These are phyloP conservation scores for Paratrypauchen microcephalus DNA, from an alignment of 2,797 vertebrate species.

Conservation along the genomic window DNA sequence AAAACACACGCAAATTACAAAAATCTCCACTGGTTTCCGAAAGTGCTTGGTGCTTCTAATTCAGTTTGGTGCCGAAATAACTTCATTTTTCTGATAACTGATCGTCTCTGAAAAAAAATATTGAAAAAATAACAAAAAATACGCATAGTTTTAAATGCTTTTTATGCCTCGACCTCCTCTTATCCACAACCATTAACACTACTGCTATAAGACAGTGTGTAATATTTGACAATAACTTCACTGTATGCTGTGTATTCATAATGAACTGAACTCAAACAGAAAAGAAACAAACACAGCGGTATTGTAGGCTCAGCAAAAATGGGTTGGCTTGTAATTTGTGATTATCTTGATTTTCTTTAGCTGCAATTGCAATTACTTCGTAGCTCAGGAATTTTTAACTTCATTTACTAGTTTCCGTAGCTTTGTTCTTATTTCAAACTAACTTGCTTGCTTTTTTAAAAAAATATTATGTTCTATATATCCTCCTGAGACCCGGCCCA, in stretches of 20 bases:
- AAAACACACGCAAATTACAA: background rate
- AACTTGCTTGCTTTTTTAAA: too few species aligned
- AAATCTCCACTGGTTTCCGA: background rate
- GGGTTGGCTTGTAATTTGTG: background rate
- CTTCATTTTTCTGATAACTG: constrained; percentile 9
- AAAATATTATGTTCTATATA: too few species aligned
- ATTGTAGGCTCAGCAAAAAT: background rate
- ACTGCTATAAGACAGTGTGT: constrained; percentile 30
- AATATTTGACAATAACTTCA: background rate
- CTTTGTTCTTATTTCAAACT: too few species aligned
- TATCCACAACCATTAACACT: constrained; percentile 19
- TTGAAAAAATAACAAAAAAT: background rate
- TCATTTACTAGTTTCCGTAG: background rate
- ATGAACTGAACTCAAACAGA: constrained; percentile 1
- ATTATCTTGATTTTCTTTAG: background rate
- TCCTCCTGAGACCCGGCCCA: too few species aligned
- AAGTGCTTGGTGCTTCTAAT: background rate
- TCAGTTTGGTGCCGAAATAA: constrained; percentile 2
- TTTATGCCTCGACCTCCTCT: constrained; percentile 29
- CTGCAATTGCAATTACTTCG: background rate
- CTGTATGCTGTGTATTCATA: constrained; percentile 12
- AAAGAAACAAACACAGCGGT: background rate
- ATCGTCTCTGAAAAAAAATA: background rate
- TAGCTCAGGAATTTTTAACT: background rate
- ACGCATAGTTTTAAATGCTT: constrained; percentile 30